A percentile compares a stretch with the other conserved stretches of the same genome.
These are phyloP conservation scores for Thamnophis sirtalis DNA, from an alignment of 2,113 vertebrate genomes.

Conservation along the genomic window DNA sequence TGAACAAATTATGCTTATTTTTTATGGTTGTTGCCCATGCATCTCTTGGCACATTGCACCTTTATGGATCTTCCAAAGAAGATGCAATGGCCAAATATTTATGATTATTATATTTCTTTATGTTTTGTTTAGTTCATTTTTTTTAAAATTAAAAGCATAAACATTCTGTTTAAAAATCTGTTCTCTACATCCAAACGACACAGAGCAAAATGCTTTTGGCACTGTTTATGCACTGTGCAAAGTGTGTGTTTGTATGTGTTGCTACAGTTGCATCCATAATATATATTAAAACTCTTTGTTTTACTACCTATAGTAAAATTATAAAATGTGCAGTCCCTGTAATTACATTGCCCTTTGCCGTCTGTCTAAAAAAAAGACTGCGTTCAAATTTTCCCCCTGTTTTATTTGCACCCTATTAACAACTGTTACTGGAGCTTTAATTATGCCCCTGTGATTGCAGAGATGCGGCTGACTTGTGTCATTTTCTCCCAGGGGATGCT, in stretches of 20 bases:
- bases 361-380: slow-evolving; percentile 74
- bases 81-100: slow-evolving; percentile 70
- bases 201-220: slow-evolving; percentile 63
- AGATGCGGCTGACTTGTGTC: slow-evolving; percentile 93
- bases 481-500: slow-evolving; percentile 92
- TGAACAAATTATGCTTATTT: slow-evolving; percentile 35
- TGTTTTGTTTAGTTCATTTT: slow-evolving; percentile 65
- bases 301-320: slow-evolving; percentile 67
- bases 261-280: slow-evolving; percentile 50
- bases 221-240: slow-evolving; percentile 47
- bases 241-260: slow-evolving; percentile 21
- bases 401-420: slow-evolving; percentile 98
- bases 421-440: slow-evolving; percentile 98
- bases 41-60: slow-evolving; percentile 57
- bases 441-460: slow-evolving; percentile 92
- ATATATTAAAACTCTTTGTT: slow-evolving; percentile 66
- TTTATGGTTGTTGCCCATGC: slow-evolving; percentile 26
- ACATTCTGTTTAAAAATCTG: slow-evolving; percentile 73
- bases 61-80: slow-evolving; percentile 64
- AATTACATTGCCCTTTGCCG: slow-evolving; percentile 76
- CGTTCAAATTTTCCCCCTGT: slow-evolving; percentile 79
- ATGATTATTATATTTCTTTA: slow-evolving; percentile 64
- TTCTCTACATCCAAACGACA: slow-evolving; percentile 65
- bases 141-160: slow-evolving; percentile 68
- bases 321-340: slow-evolving; percentile 70